Conservation (phyloP, 2,797 vertebrate genomes). For the Rhyacichthys aspro region DNA sequence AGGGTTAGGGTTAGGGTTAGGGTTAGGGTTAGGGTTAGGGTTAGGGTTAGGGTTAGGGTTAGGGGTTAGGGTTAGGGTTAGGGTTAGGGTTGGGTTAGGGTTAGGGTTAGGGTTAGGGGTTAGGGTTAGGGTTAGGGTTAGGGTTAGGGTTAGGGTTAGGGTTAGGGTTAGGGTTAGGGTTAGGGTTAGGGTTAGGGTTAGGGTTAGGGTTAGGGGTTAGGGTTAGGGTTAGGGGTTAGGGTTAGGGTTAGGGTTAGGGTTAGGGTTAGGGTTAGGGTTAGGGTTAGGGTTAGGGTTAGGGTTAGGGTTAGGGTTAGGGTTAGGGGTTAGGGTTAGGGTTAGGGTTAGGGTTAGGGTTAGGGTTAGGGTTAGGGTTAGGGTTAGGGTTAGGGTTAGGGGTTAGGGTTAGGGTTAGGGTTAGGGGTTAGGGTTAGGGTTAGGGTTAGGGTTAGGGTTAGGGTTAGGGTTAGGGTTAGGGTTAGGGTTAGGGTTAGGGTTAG, state of each 20-base stretch:
- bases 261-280: constrained; percentile 20
- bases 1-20: not conserved
- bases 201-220: constrained; percentile 2
- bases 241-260: constrained; percentile 14
- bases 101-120: not conserved
- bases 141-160: constrained; percentile 4
- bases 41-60: not conserved
- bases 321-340: constrained; percentile 7
- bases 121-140: not conserved
- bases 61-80: constrained; percentile 9
- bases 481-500: constrained; percentile 14
- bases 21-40: not conserved
- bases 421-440: constrained; percentile 1
- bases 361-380: constrained; percentile 17
- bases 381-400: not conserved
- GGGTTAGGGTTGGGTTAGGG: no score
- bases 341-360: constrained; percentile 15
- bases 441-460: constrained; percentile 1
- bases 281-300: constrained; percentile 12
- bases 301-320: constrained; percentile 1
- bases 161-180: constrained; percentile 2
- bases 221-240: constrained; percentile 14
- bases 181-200: constrained; percentile 11
- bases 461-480: constrained; percentile 15
- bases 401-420: constrained; percentile 16